These are phyloP conservation scores for Aphaenogaster ashmeadi DNA, from an alignment of 1,140 invertebrate species.

Conservation along the genomic window DNA sequence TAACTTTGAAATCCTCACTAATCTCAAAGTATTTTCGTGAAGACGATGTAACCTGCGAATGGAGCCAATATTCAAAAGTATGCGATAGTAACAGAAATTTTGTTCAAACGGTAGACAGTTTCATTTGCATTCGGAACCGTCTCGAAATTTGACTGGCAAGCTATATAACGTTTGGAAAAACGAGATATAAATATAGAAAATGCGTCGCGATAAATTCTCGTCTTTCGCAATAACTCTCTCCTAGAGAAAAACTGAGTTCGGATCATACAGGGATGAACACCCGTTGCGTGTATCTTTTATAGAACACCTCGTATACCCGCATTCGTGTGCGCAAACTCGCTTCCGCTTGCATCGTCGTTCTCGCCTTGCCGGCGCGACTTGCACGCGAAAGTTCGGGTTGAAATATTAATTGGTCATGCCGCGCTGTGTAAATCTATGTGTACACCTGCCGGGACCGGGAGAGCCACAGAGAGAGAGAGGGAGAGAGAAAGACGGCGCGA, in stretches of 20 bases:
- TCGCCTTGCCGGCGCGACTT: slow-evolving; percentile 55
- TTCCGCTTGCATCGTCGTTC: slow-evolving; percentile 41
- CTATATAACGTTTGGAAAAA: neutral
- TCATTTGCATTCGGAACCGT: slow-evolving; percentile 24
- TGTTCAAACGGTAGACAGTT: neutral
- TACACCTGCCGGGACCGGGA: slow-evolving; percentile 50
- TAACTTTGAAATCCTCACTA: neutral
- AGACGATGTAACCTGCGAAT: neutral
- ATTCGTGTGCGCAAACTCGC: slow-evolving; percentile 42
- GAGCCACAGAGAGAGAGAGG: neutral
- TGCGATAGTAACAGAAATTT: neutral
- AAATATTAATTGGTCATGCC: slow-evolving; percentile 83
- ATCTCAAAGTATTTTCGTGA: neutral
- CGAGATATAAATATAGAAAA: slow-evolving; percentile 9
- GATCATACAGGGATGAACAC: neutral
- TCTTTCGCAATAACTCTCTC: slow-evolving; percentile 27
- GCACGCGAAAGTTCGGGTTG: slow-evolving; percentile 78
- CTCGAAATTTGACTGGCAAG: slow-evolving; percentile 17
- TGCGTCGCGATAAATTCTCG: slow-evolving; percentile 24
- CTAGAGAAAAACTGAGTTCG: neutral
- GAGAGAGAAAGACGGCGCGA: slow-evolving; percentile 8
- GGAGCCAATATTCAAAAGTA: slow-evolving; percentile 14
- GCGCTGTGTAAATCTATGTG: slow-evolving; percentile 68
- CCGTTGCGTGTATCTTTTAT: slow-evolving; percentile 33
- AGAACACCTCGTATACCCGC: neutral